Percentiles rank a stretch among this genome's conserved stretches.
These are phyloP conservation scores for Nipponia nippon DNA, from an alignment of 2,113 vertebrate species.

Conservation along the genomic window DNA sequence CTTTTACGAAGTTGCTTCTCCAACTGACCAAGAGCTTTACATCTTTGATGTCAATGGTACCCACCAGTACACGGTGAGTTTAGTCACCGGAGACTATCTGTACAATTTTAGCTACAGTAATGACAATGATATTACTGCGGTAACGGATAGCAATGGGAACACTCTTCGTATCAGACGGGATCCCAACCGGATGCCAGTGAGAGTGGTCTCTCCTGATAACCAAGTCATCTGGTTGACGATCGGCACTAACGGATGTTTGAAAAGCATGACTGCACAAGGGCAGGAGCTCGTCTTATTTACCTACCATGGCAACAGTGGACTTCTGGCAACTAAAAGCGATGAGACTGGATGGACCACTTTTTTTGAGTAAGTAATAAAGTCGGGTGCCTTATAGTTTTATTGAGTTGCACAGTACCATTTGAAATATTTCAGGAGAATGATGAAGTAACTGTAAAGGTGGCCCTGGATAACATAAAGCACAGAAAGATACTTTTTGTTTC, in stretches of 20 bases:
- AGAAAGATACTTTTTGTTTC: neutral
- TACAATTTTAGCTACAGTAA: constrained; percentile 97
- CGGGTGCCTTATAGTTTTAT: neutral
- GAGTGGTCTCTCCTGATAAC: constrained; percentile 94
- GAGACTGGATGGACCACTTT: constrained; percentile 98
- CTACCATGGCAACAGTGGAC: constrained; percentile 94
- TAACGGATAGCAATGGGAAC: constrained; percentile 92
- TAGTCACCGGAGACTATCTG: constrained; percentile 91
- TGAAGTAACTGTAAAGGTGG: neutral
- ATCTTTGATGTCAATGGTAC: constrained; percentile 94
- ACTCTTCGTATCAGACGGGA: constrained; percentile 91
- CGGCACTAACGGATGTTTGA: constrained; percentile 90
- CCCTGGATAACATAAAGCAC: neutral
- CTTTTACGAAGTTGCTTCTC: constrained; percentile 92
- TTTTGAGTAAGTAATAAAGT: constrained; percentile 88
- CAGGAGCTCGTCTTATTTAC: constrained; percentile 92
- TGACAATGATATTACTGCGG: constrained; percentile 89
- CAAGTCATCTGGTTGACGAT: constrained; percentile 97
- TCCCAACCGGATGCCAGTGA: constrained; percentile 90
- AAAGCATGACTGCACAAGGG: constrained; percentile 92
- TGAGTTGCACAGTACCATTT: neutral
- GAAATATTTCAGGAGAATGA: neutral
- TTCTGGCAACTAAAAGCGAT: constrained; percentile 93
- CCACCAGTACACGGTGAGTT: constrained; percentile 92
- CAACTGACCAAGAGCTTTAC: constrained; percentile 94